Conservation (phyloP, 2,113 vertebrate genomes). For the Notarius quadriscutis region DNA sequence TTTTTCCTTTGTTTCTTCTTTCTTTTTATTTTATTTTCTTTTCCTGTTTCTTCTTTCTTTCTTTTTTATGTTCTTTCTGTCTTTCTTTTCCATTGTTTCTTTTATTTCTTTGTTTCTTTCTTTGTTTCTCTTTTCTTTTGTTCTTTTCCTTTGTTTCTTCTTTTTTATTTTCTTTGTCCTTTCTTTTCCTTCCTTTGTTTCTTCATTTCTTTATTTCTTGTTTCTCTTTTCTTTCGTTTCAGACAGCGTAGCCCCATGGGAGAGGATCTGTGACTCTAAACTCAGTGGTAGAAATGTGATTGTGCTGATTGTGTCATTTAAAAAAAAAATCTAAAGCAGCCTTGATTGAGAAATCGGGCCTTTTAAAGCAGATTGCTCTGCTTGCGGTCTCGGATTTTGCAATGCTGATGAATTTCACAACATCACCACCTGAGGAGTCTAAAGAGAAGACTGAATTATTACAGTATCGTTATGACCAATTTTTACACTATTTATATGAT, state of each 20-base stretch:
- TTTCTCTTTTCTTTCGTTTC: constrained; percentile 32
- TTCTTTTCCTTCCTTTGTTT: too few species aligned
- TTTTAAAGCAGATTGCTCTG: constrained; percentile 62
- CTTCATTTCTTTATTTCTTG: background rate
- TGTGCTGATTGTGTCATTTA: constrained; percentile 71
- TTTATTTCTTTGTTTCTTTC: too few species aligned
- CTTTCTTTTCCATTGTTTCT: too few species aligned
- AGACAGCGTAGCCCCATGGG: constrained; percentile 54
- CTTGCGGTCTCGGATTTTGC: constrained; percentile 62
- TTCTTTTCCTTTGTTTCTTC: too few species aligned
- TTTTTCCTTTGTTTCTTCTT: too few species aligned
- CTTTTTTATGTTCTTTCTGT: too few species aligned
- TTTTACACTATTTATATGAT: background rate
- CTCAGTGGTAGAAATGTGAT: constrained; percentile 67
- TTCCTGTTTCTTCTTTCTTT: too few species aligned
- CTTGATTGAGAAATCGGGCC: constrained; percentile 70
- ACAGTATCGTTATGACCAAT: background rate
- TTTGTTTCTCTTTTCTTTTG: too few species aligned
- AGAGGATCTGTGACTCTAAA: constrained; percentile 68
- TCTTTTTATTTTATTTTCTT: too few species aligned
- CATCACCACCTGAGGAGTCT: constrained; percentile 20
- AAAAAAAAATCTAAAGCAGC: constrained; percentile 54
- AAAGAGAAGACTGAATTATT: background rate
- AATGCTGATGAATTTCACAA: constrained; percentile 61
- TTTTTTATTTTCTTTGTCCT: background rate